Percentiles rank a stretch among this genome's conserved stretches.
Conservation (phyloP, 2,797 vertebrate genomes). For the Malacoctenus gilli region DNA sequence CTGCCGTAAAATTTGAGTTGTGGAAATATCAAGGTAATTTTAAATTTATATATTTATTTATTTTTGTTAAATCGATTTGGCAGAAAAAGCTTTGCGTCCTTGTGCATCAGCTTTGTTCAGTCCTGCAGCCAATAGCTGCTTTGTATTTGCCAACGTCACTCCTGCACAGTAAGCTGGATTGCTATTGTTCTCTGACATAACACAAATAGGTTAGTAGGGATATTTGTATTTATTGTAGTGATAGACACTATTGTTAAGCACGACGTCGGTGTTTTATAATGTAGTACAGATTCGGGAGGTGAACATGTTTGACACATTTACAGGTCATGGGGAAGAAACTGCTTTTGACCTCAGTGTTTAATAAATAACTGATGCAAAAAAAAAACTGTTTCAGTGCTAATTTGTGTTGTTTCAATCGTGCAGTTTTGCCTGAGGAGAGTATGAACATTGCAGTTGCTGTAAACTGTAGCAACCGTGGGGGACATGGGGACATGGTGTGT, state of each 20-base stretch:
- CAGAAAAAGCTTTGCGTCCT: slow-evolving; percentile 23
- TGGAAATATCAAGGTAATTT: accelerated
- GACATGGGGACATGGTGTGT: slow-evolving; percentile 37
- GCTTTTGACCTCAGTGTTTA: not conserved
- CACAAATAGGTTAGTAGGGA: slow-evolving; percentile 60
- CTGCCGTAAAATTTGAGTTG: accelerated
- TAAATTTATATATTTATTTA: not conserved
- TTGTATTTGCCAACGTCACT: slow-evolving; percentile 56
- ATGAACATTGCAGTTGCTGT: not conserved
- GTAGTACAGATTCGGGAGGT: not conserved
- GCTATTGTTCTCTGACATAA: slow-evolving; percentile 75
- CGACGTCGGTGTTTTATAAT: not conserved
- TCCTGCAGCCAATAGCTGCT: slow-evolving; percentile 64
- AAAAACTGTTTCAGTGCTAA: too few relatives aligned
- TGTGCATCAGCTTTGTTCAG: slow-evolving; percentile 71
- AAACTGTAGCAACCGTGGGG: slow-evolving; percentile 7
- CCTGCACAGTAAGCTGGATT: slow-evolving; percentile 32
- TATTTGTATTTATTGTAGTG: slow-evolving; percentile 15
- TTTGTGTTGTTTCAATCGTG: too few relatives aligned
- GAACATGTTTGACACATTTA: not conserved
- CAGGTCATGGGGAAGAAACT: not conserved
- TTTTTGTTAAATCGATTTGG: slow-evolving; percentile 3
- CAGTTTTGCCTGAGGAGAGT: not conserved
- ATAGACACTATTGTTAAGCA: not conserved
- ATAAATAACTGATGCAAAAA: too few relatives aligned